These are phyloP conservation scores for Zosterops lateralis DNA, from an alignment of 2,113 vertebrate species.

Conservation along the genomic window DNA sequence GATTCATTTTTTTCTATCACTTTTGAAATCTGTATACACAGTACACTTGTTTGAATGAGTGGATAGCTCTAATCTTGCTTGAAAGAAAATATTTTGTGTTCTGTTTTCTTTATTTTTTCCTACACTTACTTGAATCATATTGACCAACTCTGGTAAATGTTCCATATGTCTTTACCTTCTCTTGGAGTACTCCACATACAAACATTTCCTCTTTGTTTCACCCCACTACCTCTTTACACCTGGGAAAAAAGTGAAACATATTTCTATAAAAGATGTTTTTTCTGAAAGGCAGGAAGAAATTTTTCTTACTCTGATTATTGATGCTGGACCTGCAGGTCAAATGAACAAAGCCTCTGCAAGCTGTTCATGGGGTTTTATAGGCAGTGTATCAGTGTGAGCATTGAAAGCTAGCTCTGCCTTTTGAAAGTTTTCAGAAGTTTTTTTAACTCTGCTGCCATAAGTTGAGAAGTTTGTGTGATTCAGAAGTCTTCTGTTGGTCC, in stretches of 20 bases:
- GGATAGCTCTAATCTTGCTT: not conserved
- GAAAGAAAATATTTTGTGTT: not conserved
- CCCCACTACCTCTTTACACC: accelerated
- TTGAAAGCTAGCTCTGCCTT: not conserved
- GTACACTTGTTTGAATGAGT: not conserved
- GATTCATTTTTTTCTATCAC: not conserved
- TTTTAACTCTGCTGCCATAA: not conserved
- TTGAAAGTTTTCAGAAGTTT: not conserved
- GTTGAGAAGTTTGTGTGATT: not conserved
- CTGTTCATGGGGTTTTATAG: not conserved
- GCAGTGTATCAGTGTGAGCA: not conserved
- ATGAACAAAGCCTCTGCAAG: not conserved
- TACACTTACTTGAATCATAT: not conserved
- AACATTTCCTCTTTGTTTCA: not conserved
- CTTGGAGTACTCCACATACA: not conserved
- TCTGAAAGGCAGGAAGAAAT: not conserved
- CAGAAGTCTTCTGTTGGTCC: not conserved
- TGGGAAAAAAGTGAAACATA: not conserved
- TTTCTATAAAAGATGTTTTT: not conserved
- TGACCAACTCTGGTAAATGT: not conserved
- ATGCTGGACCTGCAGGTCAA: not conserved
- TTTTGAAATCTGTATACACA: not conserved
- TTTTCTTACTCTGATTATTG: not conserved
- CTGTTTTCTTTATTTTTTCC: not conserved
- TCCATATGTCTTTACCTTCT: not conserved